Percentiles rank a stretch among this genome's conserved stretches.
Conservation (phyloP, 2,113 vertebrate genomes). For the Actenoides lindsayi region DNA sequence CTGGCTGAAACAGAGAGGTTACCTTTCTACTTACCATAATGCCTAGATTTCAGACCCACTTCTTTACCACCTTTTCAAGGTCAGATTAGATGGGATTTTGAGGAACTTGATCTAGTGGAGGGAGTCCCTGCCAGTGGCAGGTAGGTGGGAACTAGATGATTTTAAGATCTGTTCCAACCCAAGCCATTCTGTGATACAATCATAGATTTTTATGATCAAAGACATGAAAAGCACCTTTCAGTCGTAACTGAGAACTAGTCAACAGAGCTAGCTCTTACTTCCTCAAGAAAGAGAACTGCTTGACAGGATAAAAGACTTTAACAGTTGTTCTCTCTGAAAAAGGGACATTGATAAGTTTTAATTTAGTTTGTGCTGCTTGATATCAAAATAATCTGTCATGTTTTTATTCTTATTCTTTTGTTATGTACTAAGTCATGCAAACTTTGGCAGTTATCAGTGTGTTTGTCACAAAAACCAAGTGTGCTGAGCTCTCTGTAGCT, state of each 20-base stretch:
- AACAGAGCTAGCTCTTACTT: not conserved
- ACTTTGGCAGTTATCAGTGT: rapidly evolving
- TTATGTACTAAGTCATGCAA: not conserved
- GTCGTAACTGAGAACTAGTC: not conserved
- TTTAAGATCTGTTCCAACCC: not conserved
- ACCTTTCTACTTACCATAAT: not conserved
- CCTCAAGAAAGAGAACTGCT: not conserved
- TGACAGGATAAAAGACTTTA: not conserved
- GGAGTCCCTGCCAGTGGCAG: too few species aligned
- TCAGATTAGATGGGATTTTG: not conserved
- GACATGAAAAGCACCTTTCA: not conserved
- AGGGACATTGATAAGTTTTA: not conserved
- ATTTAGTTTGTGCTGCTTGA: not conserved
- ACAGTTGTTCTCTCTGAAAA: not conserved
- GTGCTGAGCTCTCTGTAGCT: not conserved
- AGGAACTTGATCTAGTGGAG: not conserved
- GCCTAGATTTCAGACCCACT: not conserved
- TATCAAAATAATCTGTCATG: not conserved
- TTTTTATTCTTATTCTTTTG: not conserved
- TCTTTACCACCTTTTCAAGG: not conserved
- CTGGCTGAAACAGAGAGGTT: not conserved
- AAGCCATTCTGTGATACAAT: not conserved
- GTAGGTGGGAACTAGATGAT: not conserved
- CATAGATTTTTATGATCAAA: not conserved
- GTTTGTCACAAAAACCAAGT: not conserved